phyloP scores from a whole-genome alignment of 2,888 invertebrate species.

The Emmelina monodactyla region DNA sequence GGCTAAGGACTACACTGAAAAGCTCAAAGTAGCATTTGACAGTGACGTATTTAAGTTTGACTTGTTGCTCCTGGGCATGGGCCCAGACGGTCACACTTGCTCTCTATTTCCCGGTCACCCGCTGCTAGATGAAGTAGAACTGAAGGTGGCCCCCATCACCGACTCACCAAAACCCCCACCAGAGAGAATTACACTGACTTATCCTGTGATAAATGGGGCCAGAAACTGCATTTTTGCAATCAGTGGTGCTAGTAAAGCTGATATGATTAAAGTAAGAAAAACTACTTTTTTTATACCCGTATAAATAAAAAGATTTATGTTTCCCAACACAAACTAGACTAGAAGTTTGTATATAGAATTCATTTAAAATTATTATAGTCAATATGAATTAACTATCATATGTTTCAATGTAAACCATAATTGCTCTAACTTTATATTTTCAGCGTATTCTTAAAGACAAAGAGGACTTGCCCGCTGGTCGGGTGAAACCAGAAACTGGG shows the following conservation, averaged over 20 bases:
- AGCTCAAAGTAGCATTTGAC: constrained; percentile 69
- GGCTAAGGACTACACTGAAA: constrained; percentile 75
- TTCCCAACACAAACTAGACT: too few relatives aligned
- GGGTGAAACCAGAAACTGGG: constrained; percentile 75
- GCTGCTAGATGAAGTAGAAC: constrained; percentile 66
- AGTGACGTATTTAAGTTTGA: constrained; percentile 74
- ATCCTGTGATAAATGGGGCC: constrained; percentile 88
- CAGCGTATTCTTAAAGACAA: constrained; percentile 81
- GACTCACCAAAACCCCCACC: constrained; percentile 98
- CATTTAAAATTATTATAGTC: neutral
- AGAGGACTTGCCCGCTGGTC: constrained; percentile 79
- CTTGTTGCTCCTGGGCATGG: constrained; percentile 91
- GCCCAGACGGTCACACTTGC: constrained; percentile 98
- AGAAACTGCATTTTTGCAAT: constrained; percentile 84
- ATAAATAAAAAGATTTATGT: neutral
- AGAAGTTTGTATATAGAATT: too few relatives aligned
- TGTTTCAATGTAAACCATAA: too few relatives aligned
- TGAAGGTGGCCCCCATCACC: constrained; percentile 82
- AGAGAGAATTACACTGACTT: constrained; percentile 88
- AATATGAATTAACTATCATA: too few relatives aligned
- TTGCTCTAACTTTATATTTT: constrained; percentile 23
- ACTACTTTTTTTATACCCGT: neutral
- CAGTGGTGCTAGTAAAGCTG: constrained; percentile 86
- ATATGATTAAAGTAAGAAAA: constrained; percentile 78
- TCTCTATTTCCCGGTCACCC: constrained; percentile 91